A percentile compares a stretch with the other conserved stretches of the same genome.
These are phyloP conservation scores for Philaethria dido DNA, from an alignment of 2,888 invertebrate species.

Conservation along the genomic window DNA sequence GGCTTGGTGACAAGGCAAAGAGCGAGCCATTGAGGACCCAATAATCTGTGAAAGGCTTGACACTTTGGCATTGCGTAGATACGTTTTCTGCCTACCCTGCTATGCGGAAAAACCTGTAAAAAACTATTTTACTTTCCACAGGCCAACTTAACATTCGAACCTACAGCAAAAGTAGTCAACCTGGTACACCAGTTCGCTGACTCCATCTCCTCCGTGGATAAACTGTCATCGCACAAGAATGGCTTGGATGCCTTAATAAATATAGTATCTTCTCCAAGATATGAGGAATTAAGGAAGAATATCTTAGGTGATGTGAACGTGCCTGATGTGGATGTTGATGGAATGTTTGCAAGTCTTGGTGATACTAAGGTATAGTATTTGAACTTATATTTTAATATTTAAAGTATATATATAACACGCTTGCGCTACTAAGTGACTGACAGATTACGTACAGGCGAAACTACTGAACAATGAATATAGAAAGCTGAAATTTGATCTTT, in stretches of 20 bases:
- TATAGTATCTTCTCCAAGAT: slow-evolving; percentile 53
- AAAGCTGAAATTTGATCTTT: no score
- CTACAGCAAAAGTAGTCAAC: slow-evolving; percentile 68
- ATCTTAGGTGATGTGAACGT: slow-evolving; percentile 52
- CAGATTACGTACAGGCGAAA: no score
- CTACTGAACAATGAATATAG: no score
- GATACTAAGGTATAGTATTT: slow-evolving; percentile 49
- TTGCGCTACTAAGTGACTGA: no score
- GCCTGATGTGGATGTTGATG: slow-evolving; percentile 58
- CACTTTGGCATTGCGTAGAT: no score
- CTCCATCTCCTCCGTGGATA: slow-evolving; percentile 61
- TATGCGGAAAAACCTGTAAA: background rate
- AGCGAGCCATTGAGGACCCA: no score
- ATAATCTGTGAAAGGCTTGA: no score
- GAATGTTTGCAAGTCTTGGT: slow-evolving; percentile 60
- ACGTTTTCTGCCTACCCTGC: no score
- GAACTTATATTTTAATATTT: no score
- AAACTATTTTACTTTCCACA: slow-evolving; percentile 51
- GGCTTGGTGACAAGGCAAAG: no score
- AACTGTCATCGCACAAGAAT: slow-evolving; percentile 57
- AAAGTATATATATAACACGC: no score
- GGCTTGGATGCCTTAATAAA: slow-evolving; percentile 59
- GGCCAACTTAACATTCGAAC: slow-evolving; percentile 83
- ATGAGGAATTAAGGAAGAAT: slow-evolving; percentile 53
- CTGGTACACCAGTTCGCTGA: slow-evolving; percentile 68